Base-by-base conservation (phyloP, 2,888 invertebrate genomes). In the Agrochola macilenta region DNA sequence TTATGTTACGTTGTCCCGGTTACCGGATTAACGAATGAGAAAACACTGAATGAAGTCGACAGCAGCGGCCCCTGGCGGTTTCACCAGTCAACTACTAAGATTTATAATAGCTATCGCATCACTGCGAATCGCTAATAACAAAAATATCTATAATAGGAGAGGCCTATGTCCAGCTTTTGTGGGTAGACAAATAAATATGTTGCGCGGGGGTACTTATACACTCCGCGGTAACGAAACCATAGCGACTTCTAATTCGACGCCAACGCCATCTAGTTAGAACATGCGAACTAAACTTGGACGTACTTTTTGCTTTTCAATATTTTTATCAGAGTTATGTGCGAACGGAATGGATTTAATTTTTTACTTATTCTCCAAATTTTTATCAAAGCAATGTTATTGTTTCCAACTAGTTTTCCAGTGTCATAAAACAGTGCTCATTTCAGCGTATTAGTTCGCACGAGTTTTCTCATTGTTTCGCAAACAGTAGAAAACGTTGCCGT, bases 401-500 rank as follows among this genome's bases (percentile, higher is more conserved):
- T 52, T 52, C 9, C 9, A 54, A 63, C 5, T 1, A n/a, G 17
- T 26, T 52, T 74, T 23, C 9, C 26, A 52, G 11, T 54, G 35
- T 17, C 2, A 72, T 52, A 5, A 69, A 57, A n/a, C 11, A 68
- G 9, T n/a, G 17, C 1, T 57, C 1, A 7, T 73, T 72, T 49
- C n/a, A 78, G 17, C 39, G 11, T 54, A 54, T 46, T 52, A 49
- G 43, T 54, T 75, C 20, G 58, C 69, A 68, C 73, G 43, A 58
- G 71, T 35, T 81, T 72, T 43, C 68, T 69, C 39, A 54, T 84
- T 83, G 78, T 88, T 80, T 73, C 74, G 72, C 57, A 82, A 81
- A 83, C 80, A 86, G 63, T 76, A 73, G 30, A 71, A 83, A 84
- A 76, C 66, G 69, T 72, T 30, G 74, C 54, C 26, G 73, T 84